These are phyloP conservation scores for Acrocyrtus sp. DNA, from an alignment of 2,888 invertebrate genomes.

Conservation along the genomic window DNA sequence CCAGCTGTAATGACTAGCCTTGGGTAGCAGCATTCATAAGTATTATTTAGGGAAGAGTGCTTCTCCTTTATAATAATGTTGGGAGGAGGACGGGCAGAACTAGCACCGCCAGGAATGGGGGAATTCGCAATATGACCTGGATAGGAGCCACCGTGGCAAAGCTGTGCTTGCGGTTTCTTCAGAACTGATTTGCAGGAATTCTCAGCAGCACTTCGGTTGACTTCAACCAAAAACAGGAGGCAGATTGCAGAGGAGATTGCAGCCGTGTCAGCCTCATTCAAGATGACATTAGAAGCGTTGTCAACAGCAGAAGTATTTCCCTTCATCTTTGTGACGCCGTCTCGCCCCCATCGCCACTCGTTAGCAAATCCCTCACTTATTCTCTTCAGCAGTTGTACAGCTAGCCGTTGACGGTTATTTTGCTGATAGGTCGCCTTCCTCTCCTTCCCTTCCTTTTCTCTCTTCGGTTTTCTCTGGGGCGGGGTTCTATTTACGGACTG, in stretches of 20 bases:
- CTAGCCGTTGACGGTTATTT: slow-evolving; percentile 22
- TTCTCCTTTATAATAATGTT: slow-evolving; percentile 4
- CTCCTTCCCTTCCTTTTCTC: slow-evolving; percentile 13
- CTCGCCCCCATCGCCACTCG: neutral
- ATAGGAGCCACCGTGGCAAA: slow-evolving; percentile 2
- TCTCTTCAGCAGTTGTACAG: slow-evolving; percentile 30
- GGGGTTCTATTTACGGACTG: slow-evolving; percentile 6
- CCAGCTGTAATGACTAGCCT: slow-evolving; percentile 26
- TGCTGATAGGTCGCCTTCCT: slow-evolving; percentile 9
- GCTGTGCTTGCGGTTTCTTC: slow-evolving; percentile 26
- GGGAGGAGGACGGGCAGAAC: slow-evolving; percentile 8
- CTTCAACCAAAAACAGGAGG: slow-evolving; percentile 25
- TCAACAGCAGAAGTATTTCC: slow-evolving; percentile 22
- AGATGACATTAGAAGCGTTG: slow-evolving; percentile 8
- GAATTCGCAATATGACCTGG: neutral
- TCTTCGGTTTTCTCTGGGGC: slow-evolving; percentile 16
- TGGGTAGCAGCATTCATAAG: slow-evolving; percentile 28
- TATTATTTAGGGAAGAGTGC: slow-evolving; percentile 23
- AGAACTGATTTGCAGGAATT: slow-evolving; percentile 37
- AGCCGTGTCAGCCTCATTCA: slow-evolving; percentile 18
- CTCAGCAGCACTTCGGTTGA: slow-evolving; percentile 33
- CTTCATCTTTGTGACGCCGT: neutral
- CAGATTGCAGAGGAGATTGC: slow-evolving; percentile 27
- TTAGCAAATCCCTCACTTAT: slow-evolving; percentile 9
- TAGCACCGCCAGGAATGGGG: neutral